Conservation (phyloP, 2,888 invertebrate species). For the Lasioglossum oenotherae region DNA sequence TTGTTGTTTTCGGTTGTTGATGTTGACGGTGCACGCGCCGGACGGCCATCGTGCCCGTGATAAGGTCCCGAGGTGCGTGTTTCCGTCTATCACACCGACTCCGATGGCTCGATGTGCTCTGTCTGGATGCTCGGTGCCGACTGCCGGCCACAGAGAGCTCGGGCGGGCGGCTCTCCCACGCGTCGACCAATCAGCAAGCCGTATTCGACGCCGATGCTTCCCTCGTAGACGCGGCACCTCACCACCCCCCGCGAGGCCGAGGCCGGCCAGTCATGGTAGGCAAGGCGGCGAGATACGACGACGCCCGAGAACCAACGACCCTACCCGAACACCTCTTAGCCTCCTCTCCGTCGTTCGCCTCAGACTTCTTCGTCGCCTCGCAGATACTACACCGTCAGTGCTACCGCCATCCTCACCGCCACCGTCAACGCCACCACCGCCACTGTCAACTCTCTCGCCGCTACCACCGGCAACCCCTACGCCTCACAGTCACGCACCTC, state of each 20-base stretch:
- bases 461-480: not conserved
- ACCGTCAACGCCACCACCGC: not conserved
- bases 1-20: conserved; percentile 59
- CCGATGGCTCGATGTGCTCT: conserved; percentile 75
- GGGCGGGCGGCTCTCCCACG: conserved; percentile 84
- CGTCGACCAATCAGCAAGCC: conserved; percentile 81
- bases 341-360: conserved; percentile 5
- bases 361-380: conserved; percentile 7
- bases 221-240: conserved; percentile 79
- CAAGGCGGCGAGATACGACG: conserved; percentile 70
- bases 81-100: conserved; percentile 65
- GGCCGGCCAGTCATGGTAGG: conserved; percentile 82
- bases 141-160: conserved; percentile 81
- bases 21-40: conserved; percentile 76
- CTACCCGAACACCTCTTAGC: conserved; percentile 62
- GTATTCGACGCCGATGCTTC: conserved; percentile 80
- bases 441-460: conserved; percentile 2
- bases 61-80: conserved; percentile 68
- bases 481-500: not conserved
- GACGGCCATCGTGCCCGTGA: conserved; percentile 79
- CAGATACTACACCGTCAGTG: conserved; percentile 6
- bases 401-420: not conserved
- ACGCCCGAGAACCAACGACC: conserved; percentile 70
- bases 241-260: conserved; percentile 64
- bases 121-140: conserved; percentile 81